A percentile compares a stretch with the other conserved stretches of the same genome.
Conservation (phyloP, 2,113 vertebrate species). For the Semnornis frantzii region DNA sequence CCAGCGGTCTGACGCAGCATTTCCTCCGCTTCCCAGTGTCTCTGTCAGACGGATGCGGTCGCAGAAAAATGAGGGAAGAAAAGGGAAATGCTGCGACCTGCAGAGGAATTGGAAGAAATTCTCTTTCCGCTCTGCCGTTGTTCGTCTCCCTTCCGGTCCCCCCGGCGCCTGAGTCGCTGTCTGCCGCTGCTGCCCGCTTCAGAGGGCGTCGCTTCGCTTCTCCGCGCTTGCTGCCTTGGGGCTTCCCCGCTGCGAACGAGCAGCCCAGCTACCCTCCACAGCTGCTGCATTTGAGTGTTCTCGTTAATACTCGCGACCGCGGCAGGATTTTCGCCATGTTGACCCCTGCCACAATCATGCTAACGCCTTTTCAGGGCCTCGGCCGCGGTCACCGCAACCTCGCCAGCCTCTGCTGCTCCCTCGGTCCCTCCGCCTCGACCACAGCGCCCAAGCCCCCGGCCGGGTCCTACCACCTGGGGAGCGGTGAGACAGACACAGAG, state of each 20-base stretch:
- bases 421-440: background rate
- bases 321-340: background rate
- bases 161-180: background rate
- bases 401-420: background rate
- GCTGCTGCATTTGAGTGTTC: too few species aligned
- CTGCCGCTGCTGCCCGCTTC: background rate
- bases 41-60: background rate
- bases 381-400: background rate
- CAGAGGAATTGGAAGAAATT: background rate
- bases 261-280: background rate
- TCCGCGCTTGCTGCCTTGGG: too few species aligned
- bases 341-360: rapidly evolving
- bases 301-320: background rate
- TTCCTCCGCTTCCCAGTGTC: background rate
- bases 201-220: background rate
- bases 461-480: background rate
- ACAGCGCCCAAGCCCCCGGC: background rate
- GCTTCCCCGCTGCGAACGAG: background rate
- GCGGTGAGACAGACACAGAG: background rate
- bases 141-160: background rate
- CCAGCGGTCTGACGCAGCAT: background rate
- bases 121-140: background rate
- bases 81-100: background rate
- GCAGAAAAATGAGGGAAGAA: background rate
- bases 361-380: background rate